phyloP scores from a whole-genome alignment of 2,113 vertebrate species.

The Sylvilagus bachmani region DNA sequence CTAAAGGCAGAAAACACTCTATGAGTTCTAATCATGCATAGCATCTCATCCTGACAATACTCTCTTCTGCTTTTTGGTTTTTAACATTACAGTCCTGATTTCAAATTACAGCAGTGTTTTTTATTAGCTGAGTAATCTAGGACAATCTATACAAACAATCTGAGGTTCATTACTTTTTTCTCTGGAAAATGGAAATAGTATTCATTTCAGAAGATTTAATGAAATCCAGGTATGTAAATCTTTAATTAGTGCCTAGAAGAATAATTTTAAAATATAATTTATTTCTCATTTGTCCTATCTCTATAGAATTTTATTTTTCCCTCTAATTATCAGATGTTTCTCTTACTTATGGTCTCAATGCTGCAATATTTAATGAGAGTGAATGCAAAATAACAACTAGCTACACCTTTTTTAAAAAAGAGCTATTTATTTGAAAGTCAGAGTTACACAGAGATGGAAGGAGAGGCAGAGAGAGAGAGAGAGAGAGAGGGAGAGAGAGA shows the following conservation, averaged over 20 bases:
- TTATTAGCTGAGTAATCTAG: not conserved
- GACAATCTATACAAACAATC: not conserved
- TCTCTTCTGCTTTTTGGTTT: not conserved
- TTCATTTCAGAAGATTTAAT: not conserved
- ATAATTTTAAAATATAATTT: not conserved
- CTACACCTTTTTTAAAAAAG: too few species aligned
- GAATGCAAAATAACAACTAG: not conserved
- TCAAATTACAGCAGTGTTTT: not conserved
- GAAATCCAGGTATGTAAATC: constrained; percentile 4
- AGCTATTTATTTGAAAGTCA: too few species aligned
- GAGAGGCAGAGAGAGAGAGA: too few species aligned
- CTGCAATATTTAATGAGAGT: not conserved
- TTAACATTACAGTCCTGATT: not conserved
- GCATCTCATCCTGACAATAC: not conserved
- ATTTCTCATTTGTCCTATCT: not conserved
- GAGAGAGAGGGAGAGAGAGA: too few species aligned
- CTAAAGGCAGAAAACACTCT: not conserved
- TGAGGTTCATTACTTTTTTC: not conserved
- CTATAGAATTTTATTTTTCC: not conserved
- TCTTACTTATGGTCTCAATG: not conserved
- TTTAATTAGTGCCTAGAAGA: not conserved
- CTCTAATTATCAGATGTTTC: not conserved
- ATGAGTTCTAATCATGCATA: rapidly evolving
- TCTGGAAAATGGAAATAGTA: not conserved
- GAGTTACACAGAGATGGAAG: too few species aligned